These are phyloP conservation scores for Himantopus leucocephalus DNA, from an alignment of 2,113 vertebrate genomes.

Conservation along the genomic window DNA sequence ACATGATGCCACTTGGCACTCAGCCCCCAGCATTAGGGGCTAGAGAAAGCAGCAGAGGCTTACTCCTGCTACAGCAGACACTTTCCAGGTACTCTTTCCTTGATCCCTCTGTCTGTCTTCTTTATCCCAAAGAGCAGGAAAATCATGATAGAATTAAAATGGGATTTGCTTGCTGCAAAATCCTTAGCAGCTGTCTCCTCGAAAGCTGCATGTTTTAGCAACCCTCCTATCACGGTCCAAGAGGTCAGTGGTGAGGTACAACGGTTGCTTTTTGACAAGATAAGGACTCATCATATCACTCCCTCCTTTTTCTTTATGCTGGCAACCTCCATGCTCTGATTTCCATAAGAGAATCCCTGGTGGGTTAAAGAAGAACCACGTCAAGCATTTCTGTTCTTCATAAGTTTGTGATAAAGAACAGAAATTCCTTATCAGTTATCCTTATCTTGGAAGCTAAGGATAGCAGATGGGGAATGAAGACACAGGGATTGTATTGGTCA, in stretches of 20 bases:
- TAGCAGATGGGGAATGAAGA: not conserved
- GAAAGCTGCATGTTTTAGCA: not conserved
- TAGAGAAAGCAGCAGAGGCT: constrained; percentile 40
- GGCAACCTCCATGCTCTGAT: not conserved
- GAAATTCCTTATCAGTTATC: not conserved
- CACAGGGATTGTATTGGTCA: not conserved
- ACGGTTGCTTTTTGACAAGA: not conserved
- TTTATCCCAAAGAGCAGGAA: constrained; percentile 38
- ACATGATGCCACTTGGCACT: constrained; percentile 33
- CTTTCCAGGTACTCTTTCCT: constrained; percentile 54
- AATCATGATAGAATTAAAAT: constrained; percentile 44
- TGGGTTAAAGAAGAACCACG: not conserved
- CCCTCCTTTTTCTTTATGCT: not conserved
- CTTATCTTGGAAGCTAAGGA: not conserved
- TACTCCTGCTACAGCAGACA: constrained; percentile 39
- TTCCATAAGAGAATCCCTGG: not conserved
- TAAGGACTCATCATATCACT: not conserved
- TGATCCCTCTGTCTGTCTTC: constrained; percentile 58
- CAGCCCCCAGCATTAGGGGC: not conserved
- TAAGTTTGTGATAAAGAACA: not conserved
- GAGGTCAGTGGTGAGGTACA: not conserved
- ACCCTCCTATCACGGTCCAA: not conserved
- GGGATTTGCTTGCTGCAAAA: constrained; percentile 32
- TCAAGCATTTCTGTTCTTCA: not conserved
- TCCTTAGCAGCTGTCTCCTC: constrained; percentile 42